Evolutionary conservation across 2,797 vertebrate genomes (phyloP).

Genomic region (Phataginus tetradactyla): DNA sequence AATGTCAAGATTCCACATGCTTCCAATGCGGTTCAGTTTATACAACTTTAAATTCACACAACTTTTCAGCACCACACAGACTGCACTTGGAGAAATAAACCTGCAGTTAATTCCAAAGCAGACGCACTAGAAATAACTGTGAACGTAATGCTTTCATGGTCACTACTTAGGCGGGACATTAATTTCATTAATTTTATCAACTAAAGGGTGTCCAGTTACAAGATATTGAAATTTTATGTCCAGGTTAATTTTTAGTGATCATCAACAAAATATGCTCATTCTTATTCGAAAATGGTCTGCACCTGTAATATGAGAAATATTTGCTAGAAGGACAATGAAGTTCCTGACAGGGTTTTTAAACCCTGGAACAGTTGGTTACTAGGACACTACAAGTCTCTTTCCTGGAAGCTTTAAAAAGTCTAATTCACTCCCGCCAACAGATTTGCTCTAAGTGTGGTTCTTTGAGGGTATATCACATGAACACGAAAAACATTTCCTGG

Average conservation of each 20-base stretch:
- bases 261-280: background rate
- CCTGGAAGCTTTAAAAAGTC: background rate
- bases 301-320: background rate
- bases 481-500: background rate
- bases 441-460: background rate
- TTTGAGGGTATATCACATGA: background rate
- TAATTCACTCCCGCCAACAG: background rate
- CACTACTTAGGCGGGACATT: background rate
- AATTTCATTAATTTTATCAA: background rate
- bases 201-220: background rate
- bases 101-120: background rate
- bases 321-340: background rate
- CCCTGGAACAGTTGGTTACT: no score
- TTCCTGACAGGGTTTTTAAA: background rate
- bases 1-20: background rate
- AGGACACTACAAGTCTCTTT: background rate
- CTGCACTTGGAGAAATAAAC: background rate
- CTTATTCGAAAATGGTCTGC: background rate
- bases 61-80: background rate
- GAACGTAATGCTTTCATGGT: background rate
- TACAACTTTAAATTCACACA: constrained; percentile 19
- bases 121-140: background rate
- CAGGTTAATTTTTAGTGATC: background rate
- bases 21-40: constrained; percentile 44
- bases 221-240: background rate